These are phyloP conservation scores for Taenaris catops DNA, from an alignment of 2,888 invertebrate species.

Conservation along the genomic window DNA sequence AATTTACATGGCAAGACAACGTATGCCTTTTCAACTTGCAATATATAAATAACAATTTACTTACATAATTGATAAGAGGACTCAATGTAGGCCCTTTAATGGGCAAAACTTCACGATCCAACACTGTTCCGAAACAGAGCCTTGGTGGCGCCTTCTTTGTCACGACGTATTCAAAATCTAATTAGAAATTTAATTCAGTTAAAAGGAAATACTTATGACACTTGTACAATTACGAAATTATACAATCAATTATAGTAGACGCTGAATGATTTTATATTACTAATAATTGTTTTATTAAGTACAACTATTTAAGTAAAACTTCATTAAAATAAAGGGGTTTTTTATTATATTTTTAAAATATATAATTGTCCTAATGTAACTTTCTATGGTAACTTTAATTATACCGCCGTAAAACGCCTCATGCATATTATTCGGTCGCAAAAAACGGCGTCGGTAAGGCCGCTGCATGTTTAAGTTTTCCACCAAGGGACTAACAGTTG, in stretches of 20 bases:
- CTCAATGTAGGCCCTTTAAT: slow-evolving; percentile 52
- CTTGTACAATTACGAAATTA: no score
- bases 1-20: no score
- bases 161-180: slow-evolving; percentile 78
- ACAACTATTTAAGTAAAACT: no score
- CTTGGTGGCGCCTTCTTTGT: slow-evolving; percentile 59
- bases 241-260: no score
- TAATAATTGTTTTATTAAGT: no score
- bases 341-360: background rate
- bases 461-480: slow-evolving; percentile 51
- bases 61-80: no score
- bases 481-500: slow-evolving; percentile 33
- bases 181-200: no score
- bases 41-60: no score
- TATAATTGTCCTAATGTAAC: background rate
- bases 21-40: no score
- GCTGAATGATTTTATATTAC: no score
- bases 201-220: no score
- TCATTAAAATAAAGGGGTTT: background rate
- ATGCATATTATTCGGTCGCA: slow-evolving; percentile 58
- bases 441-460: slow-evolving; percentile 52
- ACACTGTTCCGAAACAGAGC: slow-evolving; percentile 72
- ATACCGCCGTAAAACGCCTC: slow-evolving; percentile 62
- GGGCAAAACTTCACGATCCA: slow-evolving; percentile 67
- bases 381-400: slow-evolving; percentile 8